Conservation (phyloP, 2,113 vertebrate genomes). For the Entelurus aequoreus region DNA sequence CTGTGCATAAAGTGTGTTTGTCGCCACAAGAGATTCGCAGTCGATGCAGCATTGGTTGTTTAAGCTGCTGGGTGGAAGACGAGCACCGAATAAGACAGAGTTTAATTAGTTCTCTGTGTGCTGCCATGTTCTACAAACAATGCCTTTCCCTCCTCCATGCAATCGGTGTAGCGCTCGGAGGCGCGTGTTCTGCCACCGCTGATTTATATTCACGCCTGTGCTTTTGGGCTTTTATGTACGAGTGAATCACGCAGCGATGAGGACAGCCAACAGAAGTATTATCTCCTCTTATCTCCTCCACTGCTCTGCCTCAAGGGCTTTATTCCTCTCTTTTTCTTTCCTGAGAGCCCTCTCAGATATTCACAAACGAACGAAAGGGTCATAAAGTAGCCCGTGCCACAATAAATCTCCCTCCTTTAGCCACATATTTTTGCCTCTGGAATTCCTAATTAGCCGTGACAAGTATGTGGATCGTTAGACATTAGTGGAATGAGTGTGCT, state of each 20-base stretch:
- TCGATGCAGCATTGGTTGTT: slow-evolving; percentile 4
- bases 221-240: slow-evolving; percentile 3
- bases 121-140: slow-evolving; percentile 6
- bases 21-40: too few species aligned
- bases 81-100: slow-evolving; percentile 29
- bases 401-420: too few species aligned
- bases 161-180: neutral
- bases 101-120: slow-evolving; percentile 17
- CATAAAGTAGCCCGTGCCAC: slow-evolving; percentile 16
- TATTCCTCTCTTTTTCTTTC: slow-evolving; percentile 4
- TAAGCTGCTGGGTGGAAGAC: slow-evolving; percentile 7
- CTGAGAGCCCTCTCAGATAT: slow-evolving; percentile 51
- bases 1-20: too few species aligned
- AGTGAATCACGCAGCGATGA: slow-evolving; percentile 35
- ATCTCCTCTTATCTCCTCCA: slow-evolving; percentile 41
- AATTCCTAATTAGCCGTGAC: too few species aligned
- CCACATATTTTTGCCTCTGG: too few species aligned
- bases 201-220: slow-evolving; percentile 38
- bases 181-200: slow-evolving; percentile 4
- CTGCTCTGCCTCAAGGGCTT: slow-evolving; percentile 32
- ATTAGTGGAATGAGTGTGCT: too few species aligned
- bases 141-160: neutral
- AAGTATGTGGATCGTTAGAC: too few species aligned
- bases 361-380: slow-evolving; percentile 48
- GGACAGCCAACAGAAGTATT: slow-evolving; percentile 39